These are phyloP conservation scores for Nowickia ferox DNA, from an alignment of 2,888 invertebrate species.

Conservation along the genomic window DNA sequence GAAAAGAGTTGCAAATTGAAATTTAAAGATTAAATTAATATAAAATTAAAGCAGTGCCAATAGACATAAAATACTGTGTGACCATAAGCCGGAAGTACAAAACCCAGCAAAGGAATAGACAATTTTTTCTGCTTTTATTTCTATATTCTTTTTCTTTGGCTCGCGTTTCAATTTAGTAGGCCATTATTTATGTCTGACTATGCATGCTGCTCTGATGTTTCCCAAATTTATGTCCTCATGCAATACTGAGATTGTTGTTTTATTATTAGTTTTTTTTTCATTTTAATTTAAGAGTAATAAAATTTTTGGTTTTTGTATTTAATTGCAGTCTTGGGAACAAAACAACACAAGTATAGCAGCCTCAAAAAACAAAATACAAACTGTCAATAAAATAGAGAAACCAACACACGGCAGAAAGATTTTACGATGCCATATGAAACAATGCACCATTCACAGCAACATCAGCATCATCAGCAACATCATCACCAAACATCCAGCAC, in stretches of 20 bases:
- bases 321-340: conserved; percentile 56
- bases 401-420: conserved; percentile 63
- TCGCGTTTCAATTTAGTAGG: neutral
- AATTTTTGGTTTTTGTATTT: conserved; percentile 6
- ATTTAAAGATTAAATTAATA: neutral
- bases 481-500: conserved; percentile 78
- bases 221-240: neutral
- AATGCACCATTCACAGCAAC: conserved; percentile 77
- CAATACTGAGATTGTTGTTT: conserved; percentile 19
- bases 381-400: conserved; percentile 17
- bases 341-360: conserved; percentile 15
- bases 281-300: conserved; percentile 27
- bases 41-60: conserved; percentile 4
- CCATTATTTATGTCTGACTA: neutral
- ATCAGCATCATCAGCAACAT: conserved; percentile 77
- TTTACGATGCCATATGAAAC: conserved; percentile 81
- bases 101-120: neutral
- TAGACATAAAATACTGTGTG: neutral
- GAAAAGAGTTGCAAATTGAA: neutral
- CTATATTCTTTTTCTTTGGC: neutral
- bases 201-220: neutral
- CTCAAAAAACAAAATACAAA: conserved; percentile 30
- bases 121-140: neutral
- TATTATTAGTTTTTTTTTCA: conserved; percentile 8
- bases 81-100: conserved; percentile 24